Evolutionary conservation across 2,888 invertebrate genomes (phyloP), one percentile per base, ranked within the genome.

Genomic region (Cremastobaeus sp.): DNA sequence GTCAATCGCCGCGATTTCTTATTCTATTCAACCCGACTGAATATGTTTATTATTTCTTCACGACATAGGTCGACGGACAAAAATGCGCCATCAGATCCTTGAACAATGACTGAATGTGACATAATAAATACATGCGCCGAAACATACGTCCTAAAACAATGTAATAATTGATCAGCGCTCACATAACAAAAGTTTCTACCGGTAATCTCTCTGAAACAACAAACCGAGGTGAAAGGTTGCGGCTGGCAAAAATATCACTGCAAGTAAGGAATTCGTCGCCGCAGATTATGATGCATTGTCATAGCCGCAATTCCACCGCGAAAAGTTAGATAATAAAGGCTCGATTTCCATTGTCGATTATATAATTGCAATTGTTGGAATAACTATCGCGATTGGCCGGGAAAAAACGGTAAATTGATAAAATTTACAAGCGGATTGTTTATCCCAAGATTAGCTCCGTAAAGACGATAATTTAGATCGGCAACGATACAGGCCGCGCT

Each of bases 401-500:
- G 11, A 47, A 68, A 50, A 57, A 68, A 41, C 0, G 30, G 15
- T 28, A 52, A 60, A 68, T 69, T 69, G 69, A 60, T 69, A 52
- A 69, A 60, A 60, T 54, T 59, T 60, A 60, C 60, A 54, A 60
- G 60, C 57, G 50, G 41, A 66, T 66, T 54, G 47, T 68, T 59
- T 59, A 59, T 37, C 15, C 30, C 3, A 32, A 52, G 68, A 68
- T 68, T 59, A 59, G 30, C 35, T 45, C 21, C 45, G 50, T 41
- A 68, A 30, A 37, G 30, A 59, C 52, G 68, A 68, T 68, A 57
- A 57, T 68, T 68, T 68, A 68, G 59, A 68, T 68, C 45, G 35
- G 1, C 50, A 47, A 14, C 43, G 68, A 68, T 68, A 68, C 35
- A 5, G n/a, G 14, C 45, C 11, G 35, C 15, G 43, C 15, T 41